These are phyloP conservation scores for Penelope pileata DNA, from an alignment of 2,113 vertebrate species.

Conservation along the genomic window DNA sequence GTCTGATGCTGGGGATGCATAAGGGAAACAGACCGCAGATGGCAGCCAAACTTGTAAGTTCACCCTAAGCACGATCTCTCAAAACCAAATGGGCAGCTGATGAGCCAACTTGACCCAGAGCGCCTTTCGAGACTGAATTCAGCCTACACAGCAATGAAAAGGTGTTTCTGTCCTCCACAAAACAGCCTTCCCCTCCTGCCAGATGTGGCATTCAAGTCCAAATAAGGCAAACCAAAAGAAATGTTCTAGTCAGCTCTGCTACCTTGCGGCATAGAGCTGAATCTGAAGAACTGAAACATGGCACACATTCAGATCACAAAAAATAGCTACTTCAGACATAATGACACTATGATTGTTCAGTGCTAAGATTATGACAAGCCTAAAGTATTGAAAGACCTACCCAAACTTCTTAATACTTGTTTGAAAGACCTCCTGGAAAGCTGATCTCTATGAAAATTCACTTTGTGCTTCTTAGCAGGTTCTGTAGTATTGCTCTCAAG, in stretches of 20 bases:
- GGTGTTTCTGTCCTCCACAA: neutral
- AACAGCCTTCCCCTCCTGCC: neutral
- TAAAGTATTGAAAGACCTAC: neutral
- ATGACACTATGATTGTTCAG: fast-evolving
- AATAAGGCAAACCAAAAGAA: neutral
- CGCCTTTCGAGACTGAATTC: neutral
- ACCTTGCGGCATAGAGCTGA: neutral
- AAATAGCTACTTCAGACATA: neutral
- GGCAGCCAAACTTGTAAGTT: neutral
- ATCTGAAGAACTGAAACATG: neutral
- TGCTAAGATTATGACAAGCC: neutral
- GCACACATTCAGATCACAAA: neutral
- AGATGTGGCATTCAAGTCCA: neutral
- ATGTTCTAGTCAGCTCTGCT: neutral
- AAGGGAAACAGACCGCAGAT: neutral
- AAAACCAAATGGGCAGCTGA: neutral
- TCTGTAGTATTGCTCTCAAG: neutral
- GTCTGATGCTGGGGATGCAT: neutral
- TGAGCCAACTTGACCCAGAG: neutral
- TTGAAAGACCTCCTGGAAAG: neutral
- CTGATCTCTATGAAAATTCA: neutral
- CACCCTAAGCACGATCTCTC: neutral
- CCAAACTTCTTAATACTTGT: neutral
- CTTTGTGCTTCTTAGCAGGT: fast-evolving
- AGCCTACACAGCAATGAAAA: neutral